Base-by-base conservation (phyloP, 2,888 invertebrate genomes). In the Nymphalis polychloros region DNA sequence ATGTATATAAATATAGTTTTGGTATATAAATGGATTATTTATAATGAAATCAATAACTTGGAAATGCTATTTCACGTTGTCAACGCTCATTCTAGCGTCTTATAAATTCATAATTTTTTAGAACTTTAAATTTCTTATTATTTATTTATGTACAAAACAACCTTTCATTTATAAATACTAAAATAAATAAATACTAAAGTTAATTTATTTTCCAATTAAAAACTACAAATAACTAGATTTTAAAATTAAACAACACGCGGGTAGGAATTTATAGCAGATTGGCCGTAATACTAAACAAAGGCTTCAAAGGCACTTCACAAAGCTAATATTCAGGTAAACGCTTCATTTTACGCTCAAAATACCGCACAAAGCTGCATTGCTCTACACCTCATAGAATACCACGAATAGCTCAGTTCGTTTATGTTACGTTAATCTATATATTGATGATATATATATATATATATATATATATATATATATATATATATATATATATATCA, bases 261-360 rank as follows among this genome's bases (percentile, higher is more conserved):
- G 16, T 4, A 47, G 53, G 53, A 60, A 60, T 65, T 60, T 53
- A 17, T 20, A 46, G 27, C 20, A 47, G 52, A 60, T 60, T 65
- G 61, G 20, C 41, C 48, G 13, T 66, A 52, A 52, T 55, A 60
- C 49, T 60, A 55, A 66, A 66, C 67, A 67, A 67, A 62, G 53
- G 55, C 55, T 41, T 67, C 67, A 67, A 67, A 67, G 67, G 67
- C 62, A 52, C 52, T 20, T 31, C 48, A 16, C 55, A 20, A 53
- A 48, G 17, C 61, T 49, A 55, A 67, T 62, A 55, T 67, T 67
- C 60, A 48, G 55, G 49, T 49, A 62, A 62, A 49, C 16, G 67
- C 61, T 62, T 67, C 62, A 62, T 67, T 55, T 62, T 48, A 49
- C 55, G 49, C 19, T 57, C 55, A 55, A 66, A 61, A 66, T 55